phyloP scores from a whole-genome alignment of 2,797 vertebrate genomes.

The Cuniculus paca region DNA sequence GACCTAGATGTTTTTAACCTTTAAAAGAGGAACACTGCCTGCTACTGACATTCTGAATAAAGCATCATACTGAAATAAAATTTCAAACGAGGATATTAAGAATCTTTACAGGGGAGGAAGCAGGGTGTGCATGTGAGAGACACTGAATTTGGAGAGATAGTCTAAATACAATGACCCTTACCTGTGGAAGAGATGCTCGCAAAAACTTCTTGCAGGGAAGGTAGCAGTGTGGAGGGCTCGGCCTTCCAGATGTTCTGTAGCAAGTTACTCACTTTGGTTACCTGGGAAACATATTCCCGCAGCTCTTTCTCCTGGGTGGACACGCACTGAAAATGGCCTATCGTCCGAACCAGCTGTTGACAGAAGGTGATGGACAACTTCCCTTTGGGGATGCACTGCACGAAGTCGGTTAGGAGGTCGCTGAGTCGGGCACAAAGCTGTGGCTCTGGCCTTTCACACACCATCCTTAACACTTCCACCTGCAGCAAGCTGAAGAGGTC shows the following conservation, averaged over 20 bases:
- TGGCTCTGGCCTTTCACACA: conserved; percentile 95
- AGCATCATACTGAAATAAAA: neutral
- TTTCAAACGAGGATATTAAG: neutral
- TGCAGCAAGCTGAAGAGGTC: conserved; percentile 95
- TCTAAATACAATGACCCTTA: conserved; percentile 85
- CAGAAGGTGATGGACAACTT: conserved; percentile 95
- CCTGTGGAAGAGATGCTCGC: conserved; percentile 97
- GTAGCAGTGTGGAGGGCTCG: conserved; percentile 95
- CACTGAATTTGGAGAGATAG: neutral
- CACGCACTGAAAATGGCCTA: conserved; percentile 96
- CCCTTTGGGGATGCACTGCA: conserved; percentile 96
- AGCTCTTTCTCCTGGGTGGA: conserved; percentile 93
- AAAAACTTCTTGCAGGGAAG: conserved; percentile 98
- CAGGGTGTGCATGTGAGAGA: neutral
- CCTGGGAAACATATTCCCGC: conserved; percentile 96
- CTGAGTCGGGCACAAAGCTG: conserved; percentile 94
- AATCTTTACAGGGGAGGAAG: neutral
- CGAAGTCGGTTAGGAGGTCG: conserved; percentile 95
- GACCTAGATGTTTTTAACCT: conserved; percentile 15
- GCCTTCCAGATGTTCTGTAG: conserved; percentile 98
- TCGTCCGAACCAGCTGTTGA: conserved; percentile 98
- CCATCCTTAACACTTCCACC: conserved; percentile 95
- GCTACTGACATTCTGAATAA: neutral
- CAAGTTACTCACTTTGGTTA: conserved; percentile 95
- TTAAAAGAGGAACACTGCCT: conserved; percentile 2